phyloP scores from a whole-genome alignment of 2,113 vertebrate species.

The Diadophis punctatus region DNA sequence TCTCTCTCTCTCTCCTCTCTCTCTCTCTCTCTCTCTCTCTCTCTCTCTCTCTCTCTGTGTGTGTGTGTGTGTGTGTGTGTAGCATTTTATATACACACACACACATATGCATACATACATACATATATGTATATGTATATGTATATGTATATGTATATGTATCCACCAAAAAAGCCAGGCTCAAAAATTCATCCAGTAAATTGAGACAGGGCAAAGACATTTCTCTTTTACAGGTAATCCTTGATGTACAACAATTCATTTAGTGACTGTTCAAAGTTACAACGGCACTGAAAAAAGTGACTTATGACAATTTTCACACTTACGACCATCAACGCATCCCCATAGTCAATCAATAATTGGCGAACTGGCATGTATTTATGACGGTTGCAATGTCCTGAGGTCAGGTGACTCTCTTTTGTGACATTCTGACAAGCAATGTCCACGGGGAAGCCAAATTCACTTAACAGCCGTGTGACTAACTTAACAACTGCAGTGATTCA shows the following conservation, averaged over 20 bases:
- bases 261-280: neutral
- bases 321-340: neutral
- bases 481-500: neutral
- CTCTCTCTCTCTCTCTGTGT: too few relatives aligned
- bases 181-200: neutral
- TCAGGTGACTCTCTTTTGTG: neutral
- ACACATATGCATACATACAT: too few relatives aligned
- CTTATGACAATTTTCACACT: neutral
- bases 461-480: neutral
- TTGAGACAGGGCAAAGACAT: fast-evolving
- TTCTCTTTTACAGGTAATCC: neutral
- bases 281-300: neutral
- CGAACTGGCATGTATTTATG: neutral
- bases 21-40: too few relatives aligned
- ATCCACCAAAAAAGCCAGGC: neutral
- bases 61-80: too few relatives aligned
- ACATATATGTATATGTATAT: too few relatives aligned
- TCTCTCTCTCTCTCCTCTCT: too few relatives aligned
- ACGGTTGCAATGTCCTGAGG: neutral
- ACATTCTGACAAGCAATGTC: neutral
- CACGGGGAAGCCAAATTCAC: neutral
- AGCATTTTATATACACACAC: too few relatives aligned
- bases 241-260: neutral
- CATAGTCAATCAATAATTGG: neutral
- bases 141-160: too few relatives aligned